Conservation (phyloP, 2,113 vertebrate species). For the Thamnophis sirtalis region DNA sequence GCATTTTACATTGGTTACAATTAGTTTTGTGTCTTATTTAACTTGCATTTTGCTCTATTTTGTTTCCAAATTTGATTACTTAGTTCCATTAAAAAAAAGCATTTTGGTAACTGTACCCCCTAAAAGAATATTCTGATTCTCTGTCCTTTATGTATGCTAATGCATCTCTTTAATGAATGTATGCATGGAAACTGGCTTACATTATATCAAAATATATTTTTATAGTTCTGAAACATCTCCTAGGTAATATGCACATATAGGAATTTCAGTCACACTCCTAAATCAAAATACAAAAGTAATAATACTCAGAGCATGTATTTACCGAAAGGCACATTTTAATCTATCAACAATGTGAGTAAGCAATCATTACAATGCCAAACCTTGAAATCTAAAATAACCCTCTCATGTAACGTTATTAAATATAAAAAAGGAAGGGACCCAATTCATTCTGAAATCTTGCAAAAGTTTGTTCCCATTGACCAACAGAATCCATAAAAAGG, state of each 20-base stretch:
- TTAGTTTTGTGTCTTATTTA: not conserved
- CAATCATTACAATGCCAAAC: not conserved
- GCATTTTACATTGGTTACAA: not conserved
- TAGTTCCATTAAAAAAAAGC: not conserved
- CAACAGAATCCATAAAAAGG: conserved; percentile 34
- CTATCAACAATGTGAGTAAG: not conserved
- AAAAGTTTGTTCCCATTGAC: conserved; percentile 46
- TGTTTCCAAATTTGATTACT: not conserved
- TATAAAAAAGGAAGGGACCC: not conserved
- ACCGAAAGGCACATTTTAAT: not conserved
- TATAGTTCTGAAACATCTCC: not conserved
- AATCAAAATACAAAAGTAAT: not conserved
- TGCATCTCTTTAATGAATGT: not conserved
- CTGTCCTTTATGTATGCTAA: not conserved
- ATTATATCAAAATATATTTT: not conserved
- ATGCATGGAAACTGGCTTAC: not conserved
- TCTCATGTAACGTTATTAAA: not conserved
- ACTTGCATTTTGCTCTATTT: not conserved
- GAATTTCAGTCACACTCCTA: not conserved
- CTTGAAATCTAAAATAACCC: not conserved
- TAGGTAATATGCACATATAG: not conserved
- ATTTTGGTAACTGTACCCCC: not conserved
- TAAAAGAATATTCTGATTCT: not conserved
- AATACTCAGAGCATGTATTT: not conserved
- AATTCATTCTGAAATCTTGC: rapidly evolving